These are phyloP conservation scores for Epistrophella euchroma DNA, from an alignment of 2,888 invertebrate species.

Conservation along the genomic window DNA sequence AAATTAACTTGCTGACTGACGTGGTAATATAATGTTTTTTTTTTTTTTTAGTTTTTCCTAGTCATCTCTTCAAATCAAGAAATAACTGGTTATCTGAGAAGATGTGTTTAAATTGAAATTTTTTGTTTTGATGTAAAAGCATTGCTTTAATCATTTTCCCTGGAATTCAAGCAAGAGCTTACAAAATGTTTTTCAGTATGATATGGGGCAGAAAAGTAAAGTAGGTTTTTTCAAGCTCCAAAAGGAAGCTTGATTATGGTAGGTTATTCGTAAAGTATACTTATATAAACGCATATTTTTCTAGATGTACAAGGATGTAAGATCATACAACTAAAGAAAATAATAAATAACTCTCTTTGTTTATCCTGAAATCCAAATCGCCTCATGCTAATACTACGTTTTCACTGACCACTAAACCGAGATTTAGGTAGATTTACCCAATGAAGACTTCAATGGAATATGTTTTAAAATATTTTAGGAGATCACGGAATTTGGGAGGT, in stretches of 20 bases:
- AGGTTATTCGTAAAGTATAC: background rate
- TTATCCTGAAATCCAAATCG: too few relatives aligned
- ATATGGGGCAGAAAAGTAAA: background rate
- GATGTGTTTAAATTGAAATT: constrained; percentile 4
- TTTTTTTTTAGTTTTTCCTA: background rate
- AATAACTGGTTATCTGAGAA: constrained; percentile 7
- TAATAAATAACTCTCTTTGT: too few relatives aligned
- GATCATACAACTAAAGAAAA: background rate
- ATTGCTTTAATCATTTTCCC: background rate
- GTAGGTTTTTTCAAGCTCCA: background rate
- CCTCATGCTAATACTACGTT: too few relatives aligned
- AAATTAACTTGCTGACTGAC: background rate
- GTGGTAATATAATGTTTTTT: background rate
- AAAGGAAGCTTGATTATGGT: background rate
- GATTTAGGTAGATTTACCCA: too few relatives aligned
- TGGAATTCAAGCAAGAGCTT: constrained; percentile 3
- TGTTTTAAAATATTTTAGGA: too few relatives aligned
- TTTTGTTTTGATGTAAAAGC: background rate
- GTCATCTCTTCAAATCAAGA: constrained; percentile 13
- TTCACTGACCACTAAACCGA: too few relatives aligned
- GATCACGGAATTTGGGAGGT: too few relatives aligned
- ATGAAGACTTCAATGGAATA: too few relatives aligned
- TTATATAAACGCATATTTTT: background rate
- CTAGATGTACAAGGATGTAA: background rate
- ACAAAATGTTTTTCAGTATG: background rate